Percentiles rank a stretch among this genome's conserved stretches.
Conservation (phyloP, 2,888 invertebrate species). For the Cosmia trapezina region DNA sequence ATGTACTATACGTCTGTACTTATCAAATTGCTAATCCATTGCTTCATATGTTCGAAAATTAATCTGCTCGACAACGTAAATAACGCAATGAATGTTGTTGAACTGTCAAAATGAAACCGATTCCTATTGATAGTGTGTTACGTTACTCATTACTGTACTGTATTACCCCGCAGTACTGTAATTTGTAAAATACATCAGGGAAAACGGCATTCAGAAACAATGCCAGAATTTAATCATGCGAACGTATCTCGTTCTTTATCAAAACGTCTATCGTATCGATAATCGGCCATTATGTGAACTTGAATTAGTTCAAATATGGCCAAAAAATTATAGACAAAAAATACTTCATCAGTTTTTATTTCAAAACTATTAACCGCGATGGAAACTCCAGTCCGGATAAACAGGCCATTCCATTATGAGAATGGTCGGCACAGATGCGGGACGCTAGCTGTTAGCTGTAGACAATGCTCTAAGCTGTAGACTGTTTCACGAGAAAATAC, state of each 20-base stretch:
- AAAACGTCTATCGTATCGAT: neutral
- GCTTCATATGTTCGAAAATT: too few species aligned
- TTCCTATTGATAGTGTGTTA: too few species aligned
- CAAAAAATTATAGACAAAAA: conserved; percentile 19
- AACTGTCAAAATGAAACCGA: too few species aligned
- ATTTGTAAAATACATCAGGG: too few species aligned
- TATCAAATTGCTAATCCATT: too few species aligned
- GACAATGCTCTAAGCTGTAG: too few species aligned
- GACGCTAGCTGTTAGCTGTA: too few species aligned
- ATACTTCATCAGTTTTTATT: conserved; percentile 36
- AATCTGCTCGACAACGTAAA: too few species aligned
- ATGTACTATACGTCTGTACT: neutral
- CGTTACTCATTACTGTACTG: too few species aligned
- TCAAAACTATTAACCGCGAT: conserved; percentile 57
- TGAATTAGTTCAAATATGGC: too few species aligned
- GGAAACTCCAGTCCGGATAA: conserved; percentile 69
- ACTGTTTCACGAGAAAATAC: conserved; percentile 57
- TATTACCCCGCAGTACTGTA: neutral
- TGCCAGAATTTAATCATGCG: neutral
- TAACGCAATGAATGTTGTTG: too few species aligned
- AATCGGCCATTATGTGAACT: neutral
- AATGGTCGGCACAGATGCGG: conserved; percentile 74
- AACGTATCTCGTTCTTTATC: neutral
- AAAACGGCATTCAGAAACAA: neutral
- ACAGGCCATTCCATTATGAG: conserved; percentile 81